Base-by-base conservation (phyloP, 2,888 invertebrate genomes). In the Erebia ligea region DNA sequence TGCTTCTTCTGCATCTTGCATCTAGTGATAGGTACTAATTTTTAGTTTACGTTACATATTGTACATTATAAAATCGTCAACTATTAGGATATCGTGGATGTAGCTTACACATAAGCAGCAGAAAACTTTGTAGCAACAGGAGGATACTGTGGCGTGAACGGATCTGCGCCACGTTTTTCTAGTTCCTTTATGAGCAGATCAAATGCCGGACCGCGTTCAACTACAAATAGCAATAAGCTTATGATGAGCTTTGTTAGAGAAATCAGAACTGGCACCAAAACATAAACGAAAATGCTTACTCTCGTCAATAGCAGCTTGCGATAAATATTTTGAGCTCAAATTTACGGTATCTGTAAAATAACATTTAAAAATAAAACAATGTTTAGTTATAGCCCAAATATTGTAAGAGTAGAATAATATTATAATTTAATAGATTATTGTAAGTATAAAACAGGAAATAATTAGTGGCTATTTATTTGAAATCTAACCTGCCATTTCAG, bases 131-230 rank as follows among this genome's bases (percentile, higher is more conserved):
- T 80, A 2, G 69, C 68, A 13, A 90, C 62, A 1, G 74, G 66
- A 11, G 76, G 67, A 72, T 72, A 82, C 3, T 87, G 77, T 1
- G 82, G 81, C 3, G 82, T 82, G 71, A 91, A 90, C 0, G 72
- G 56, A 0, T 81, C 79, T 0, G 75, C 76, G 1, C 89, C 90
- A 4, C 80, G 52, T 11, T 72, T 74, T 34, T 84, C 80, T 52
- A 91, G 73, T 66, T 81, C 81, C 50, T 84, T 82, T 42, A 90
- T 81, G 9, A 91, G 71, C 9, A 86, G 58, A 21, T 90, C 85
- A 75, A 91, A 91, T 0, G 88, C 89, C 19, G 89, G 87, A 0
- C 90, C 90, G 10, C 89, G 84, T 76, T 91, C 90, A 77, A 75
- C 91, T 91, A 76, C 4, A 78, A 80, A 68, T 9, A 25, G n/a